A percentile compares a stretch with the other conserved stretches of the same genome.
These are phyloP conservation scores for Condylostylus longicornis DNA, from an alignment of 1,140 invertebrate species.

Conservation along the genomic window DNA sequence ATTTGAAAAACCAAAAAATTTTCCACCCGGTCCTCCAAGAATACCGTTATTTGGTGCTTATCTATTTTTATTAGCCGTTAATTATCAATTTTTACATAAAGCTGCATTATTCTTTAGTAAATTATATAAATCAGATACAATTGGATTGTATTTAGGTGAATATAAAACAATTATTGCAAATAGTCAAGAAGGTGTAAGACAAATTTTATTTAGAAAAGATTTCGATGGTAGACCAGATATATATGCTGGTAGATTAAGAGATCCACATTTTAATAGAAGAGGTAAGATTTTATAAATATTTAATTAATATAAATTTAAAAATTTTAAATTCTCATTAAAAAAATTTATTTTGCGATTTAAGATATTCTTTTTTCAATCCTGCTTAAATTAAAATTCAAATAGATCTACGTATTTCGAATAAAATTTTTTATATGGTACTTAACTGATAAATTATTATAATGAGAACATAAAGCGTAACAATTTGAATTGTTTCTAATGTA, in stretches of 20 bases:
- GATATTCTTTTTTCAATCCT: no score
- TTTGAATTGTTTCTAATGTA: no score
- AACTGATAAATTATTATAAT: no score
- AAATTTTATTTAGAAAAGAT: conserved; percentile 29
- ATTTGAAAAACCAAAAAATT: conserved; percentile 13
- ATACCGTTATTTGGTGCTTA: conserved; percentile 28
- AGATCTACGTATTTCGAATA: no score
- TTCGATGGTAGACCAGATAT: conserved; percentile 31
- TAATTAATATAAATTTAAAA: no score
- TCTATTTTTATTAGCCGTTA: conserved; percentile 22
- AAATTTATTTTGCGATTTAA: no score
- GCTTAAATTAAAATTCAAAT: no score
- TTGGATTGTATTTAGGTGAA: conserved; percentile 32
- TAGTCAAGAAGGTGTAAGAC: conserved; percentile 26
- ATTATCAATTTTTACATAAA: conserved; percentile 26
- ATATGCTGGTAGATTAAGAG: conserved; percentile 12
- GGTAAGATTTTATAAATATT: conserved; percentile 21
- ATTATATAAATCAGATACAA: conserved; percentile 33
- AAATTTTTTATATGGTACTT: no score
- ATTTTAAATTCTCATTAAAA: no score
- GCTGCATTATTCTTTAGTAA: conserved; percentile 17
- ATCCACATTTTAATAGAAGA: conserved; percentile 19
- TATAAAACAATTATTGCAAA: conserved; percentile 27
- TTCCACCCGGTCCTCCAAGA: conserved; percentile 26
- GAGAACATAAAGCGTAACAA: no score